Percentiles rank a stretch among this genome's conserved stretches.
These are phyloP conservation scores for Casuarius casuarius DNA, from an alignment of 2,113 vertebrate species.

Conservation along the genomic window DNA sequence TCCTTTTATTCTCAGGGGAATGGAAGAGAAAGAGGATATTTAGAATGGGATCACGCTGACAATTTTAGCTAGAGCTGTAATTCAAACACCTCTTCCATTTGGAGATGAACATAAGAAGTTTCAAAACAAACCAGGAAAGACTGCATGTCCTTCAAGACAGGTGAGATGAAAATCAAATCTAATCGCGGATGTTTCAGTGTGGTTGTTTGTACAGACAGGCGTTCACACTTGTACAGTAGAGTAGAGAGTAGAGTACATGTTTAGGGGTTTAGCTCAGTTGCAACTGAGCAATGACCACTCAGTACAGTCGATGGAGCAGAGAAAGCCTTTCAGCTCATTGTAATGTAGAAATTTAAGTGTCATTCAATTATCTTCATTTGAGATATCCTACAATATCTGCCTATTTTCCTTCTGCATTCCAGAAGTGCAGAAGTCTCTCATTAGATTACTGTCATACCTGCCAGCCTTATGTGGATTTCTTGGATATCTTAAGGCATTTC, in stretches of 20 bases:
- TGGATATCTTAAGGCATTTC: background rate
- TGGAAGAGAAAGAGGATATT: background rate
- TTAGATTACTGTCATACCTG: background rate
- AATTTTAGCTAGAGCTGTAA: fast-evolving
- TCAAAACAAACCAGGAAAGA: background rate
- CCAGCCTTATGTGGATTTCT: background rate
- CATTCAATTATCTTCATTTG: background rate
- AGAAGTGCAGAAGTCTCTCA: background rate
- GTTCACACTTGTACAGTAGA: background rate
- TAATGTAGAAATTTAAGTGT: background rate
- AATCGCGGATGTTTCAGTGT: background rate
- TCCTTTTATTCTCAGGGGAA: background rate
- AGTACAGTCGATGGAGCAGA: background rate
- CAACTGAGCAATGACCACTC: background rate
- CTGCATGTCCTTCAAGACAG: background rate
- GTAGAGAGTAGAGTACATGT: background rate
- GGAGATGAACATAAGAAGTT: background rate
- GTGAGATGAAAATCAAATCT: background rate
- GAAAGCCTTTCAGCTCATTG: background rate
- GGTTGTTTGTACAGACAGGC: background rate
- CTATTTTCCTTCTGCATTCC: background rate
- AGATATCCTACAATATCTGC: background rate
- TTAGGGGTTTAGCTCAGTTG: background rate
- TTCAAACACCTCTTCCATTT: background rate
- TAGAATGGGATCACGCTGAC: background rate